Evolutionary conservation across 2,113 vertebrate genomes (phyloP), one percentile per base, ranked within the genome.

Genomic region (Turdus rufiventris): DNA sequence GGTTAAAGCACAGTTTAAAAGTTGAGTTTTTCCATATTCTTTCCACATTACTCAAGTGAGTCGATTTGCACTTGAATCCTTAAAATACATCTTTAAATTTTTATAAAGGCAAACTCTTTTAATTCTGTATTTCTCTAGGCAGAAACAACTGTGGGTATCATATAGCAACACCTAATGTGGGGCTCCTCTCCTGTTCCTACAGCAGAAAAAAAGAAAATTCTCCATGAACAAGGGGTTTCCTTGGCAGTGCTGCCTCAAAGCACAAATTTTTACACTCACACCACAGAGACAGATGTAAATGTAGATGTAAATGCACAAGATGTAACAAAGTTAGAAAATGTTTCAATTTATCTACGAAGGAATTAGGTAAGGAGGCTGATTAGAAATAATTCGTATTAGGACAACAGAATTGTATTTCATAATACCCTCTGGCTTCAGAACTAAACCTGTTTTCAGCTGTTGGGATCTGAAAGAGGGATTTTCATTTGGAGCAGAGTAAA

Each of bases 101-200:
- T 19, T 36, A 50, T 47, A 33, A 61, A 58, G 10, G 1, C 4
- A 62, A 85, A 43, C 3, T 7, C 23, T 40, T 88, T 70, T 15
- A 81, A 51, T 67, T 72, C 14, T 53, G 0, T n/a, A 42, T 78
- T 81, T 84, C 68, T 45, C 18, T 9, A 66, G n/a, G 67, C 42
- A 89, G 4, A 66, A 18, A 9, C 51, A 42, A 15, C 4, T 88
- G 9, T 23, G 2, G 5, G 12, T 40, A 60, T 33, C 45, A 21
- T 9, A 29, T 1, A 42, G 43, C 23, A 66, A 40, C 43, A n/a
- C 28, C 67, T 16, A 40, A 38, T 0, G 0, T 24, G 20, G 7
- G 18, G n/a, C 3, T 47, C 31, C 17, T 71, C 21, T 86, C 38
- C 72, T 48, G 36, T 10, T 78, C 13, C 50, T 33, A 12, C 25